Evolutionary conservation across 2,113 vertebrate species (phyloP).

Genomic region (Thalassarche chlororhynchos): DNA sequence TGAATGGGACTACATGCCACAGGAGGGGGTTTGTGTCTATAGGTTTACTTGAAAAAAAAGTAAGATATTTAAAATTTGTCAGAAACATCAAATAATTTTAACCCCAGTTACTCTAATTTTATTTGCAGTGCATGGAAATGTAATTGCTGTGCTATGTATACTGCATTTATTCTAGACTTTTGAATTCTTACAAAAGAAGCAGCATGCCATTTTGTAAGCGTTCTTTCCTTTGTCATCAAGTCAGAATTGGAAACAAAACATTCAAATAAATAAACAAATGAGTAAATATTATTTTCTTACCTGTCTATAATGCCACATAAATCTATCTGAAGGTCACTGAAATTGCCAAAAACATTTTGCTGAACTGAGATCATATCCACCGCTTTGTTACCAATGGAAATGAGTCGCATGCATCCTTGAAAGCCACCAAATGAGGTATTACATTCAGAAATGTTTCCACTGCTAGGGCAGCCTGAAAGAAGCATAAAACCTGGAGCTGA

Average conservation of each 20-base stretch:
- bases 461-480: conserved; percentile 85
- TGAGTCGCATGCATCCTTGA: conserved; percentile 90
- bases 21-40: background rate
- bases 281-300: conserved; percentile 66
- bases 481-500: background rate
- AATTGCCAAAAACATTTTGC: conserved; percentile 86
- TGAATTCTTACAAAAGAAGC: background rate
- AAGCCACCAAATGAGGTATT: conserved; percentile 81
- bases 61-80: background rate
- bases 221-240: background rate
- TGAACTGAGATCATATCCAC: conserved; percentile 91
- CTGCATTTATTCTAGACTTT: background rate
- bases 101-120: background rate
- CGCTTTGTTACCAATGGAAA: conserved; percentile 76
- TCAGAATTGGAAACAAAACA: background rate
- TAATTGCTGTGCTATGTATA: background rate
- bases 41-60: background rate
- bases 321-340: conserved; percentile 91
- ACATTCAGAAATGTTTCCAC: conserved; percentile 73
- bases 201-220: background rate
- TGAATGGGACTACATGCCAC: background rate
- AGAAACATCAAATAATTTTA: background rate
- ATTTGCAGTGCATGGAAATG: background rate
- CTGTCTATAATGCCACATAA: conserved; percentile 93
- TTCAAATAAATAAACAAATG: background rate